Base-by-base conservation (phyloP, 2,797 vertebrate species). In the Cirrhinus mrigala region DNA sequence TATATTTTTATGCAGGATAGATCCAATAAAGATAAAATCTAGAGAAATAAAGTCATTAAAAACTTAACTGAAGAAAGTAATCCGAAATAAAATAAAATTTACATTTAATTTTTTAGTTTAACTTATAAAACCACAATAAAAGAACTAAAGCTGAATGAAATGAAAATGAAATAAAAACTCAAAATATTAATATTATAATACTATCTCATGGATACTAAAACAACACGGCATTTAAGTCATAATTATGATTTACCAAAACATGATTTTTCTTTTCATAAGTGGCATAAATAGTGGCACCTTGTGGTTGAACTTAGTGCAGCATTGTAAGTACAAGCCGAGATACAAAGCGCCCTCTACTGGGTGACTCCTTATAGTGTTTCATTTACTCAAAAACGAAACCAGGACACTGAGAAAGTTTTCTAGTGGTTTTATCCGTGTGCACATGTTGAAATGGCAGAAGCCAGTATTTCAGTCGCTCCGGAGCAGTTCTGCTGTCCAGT, bases 381-480 rank as follows among this genome's bases (percentile, higher is more conserved):
- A 24, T 56, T 71, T 81, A 29, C 16, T 46, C 5, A 4, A n/a
- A 70, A 81, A 44, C 66, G 6, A 37, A 56, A 54, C 9, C n/a
- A 27, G 33, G 66, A 56, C 20, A 81, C 3, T 5, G 3, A 29
- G 7, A 27, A 18, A 37, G 20, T 20, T 14, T 12, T 66, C 87
- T 91, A 0, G 89, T 91, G 74, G 92, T 92, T 64, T 64, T n/a
- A 91, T 92, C 0, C 82, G 91, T 78, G 89, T 90, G 90, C 69
- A 71, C 24, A 29, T 74, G 8, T 15, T 50, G 24, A 74, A 74
- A 74, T 74, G 71, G 46, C 46, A 74, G 46, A 50, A 50, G 15
- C 46, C 71, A 29, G 15, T 52, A 74, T 52, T 29, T 74, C 46
- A 50, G 37, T 73, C 3, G 14, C 44, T 16, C 44, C 46, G 0